phyloP scores from a whole-genome alignment of 2,113 vertebrate genomes.

The Callionymus lyra region DNA sequence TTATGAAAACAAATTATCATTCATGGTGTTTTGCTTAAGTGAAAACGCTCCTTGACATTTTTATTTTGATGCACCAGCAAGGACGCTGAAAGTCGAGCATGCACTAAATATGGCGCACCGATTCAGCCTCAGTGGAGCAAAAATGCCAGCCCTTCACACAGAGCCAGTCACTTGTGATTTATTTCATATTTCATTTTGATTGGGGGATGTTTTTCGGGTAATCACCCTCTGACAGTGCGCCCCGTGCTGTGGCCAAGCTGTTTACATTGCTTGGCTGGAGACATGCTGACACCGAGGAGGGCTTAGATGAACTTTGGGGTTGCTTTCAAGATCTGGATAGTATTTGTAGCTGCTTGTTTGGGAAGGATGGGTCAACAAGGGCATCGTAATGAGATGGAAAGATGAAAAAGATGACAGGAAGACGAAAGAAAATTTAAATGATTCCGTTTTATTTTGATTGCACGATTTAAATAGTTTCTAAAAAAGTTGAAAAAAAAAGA shows the following conservation, averaged over 20 bases:
- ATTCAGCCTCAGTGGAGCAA: slow-evolving; percentile 40
- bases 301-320: slow-evolving; percentile 21
- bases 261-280: slow-evolving; percentile 56
- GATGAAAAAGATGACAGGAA: background rate
- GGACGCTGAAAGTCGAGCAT: too few relatives aligned
- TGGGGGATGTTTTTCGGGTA: slow-evolving; percentile 49
- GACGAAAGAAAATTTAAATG: slow-evolving; percentile 2
- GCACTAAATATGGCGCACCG: slow-evolving; percentile 49
- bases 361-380: slow-evolving; percentile 20
- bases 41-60: slow-evolving; percentile 18
- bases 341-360: slow-evolving; percentile 21
- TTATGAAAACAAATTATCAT: slow-evolving; percentile 1
- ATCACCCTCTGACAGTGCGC: slow-evolving; percentile 55
- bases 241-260: slow-evolving; percentile 56
- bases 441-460: too few relatives aligned
- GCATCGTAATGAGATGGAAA: slow-evolving; percentile 11
- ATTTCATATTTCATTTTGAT: slow-evolving; percentile 64
- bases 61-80: slow-evolving; percentile 53
- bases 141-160: slow-evolving; percentile 36
- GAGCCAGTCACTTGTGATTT: slow-evolving; percentile 56
- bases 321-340: slow-evolving; percentile 40
- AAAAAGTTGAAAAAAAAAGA: slow-evolving; percentile 1
- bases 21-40: background rate
- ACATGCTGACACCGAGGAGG: slow-evolving; percentile 50
- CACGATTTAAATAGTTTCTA: too few relatives aligned